A percentile compares a stretch with the other conserved stretches of the same genome.
These are phyloP conservation scores for Tamandua tetradactyla DNA, from an alignment of 2,797 vertebrate genomes.

Conservation along the genomic window DNA sequence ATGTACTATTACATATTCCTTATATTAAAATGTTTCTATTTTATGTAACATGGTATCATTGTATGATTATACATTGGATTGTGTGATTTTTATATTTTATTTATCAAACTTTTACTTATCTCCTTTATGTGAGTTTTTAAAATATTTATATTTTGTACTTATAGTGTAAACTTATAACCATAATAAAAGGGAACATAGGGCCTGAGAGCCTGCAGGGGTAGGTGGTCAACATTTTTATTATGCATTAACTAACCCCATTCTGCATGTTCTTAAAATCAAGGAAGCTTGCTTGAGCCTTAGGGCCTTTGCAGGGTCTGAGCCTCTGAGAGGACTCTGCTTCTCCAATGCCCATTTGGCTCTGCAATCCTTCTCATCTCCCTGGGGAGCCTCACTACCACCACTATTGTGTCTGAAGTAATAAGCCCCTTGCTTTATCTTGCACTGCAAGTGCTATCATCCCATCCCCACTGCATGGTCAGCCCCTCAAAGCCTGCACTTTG, in stretches of 20 bases:
- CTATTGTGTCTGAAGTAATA: not conserved
- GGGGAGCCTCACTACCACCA: not conserved
- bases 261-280: not conserved
- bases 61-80: not conserved
- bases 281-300: not conserved
- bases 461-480: not conserved
- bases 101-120: not conserved
- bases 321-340: not conserved
- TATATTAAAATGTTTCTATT: slow-evolving; percentile 16
- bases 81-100: not conserved
- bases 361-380: not conserved
- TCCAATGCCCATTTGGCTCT: not conserved
- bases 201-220: not conserved
- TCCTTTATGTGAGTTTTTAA: slow-evolving; percentile 18
- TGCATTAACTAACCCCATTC: not conserved
- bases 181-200: not conserved
- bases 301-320: not conserved
- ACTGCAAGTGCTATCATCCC: not conserved
- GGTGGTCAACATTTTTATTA: not conserved
- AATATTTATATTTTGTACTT: not conserved
- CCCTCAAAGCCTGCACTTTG: not conserved
- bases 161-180: not conserved
- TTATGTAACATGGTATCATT: not conserved
- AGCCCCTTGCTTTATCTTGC: not conserved
- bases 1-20: not conserved